Evolutionary conservation across 2,888 invertebrate species (phyloP), one percentile per base, ranked within the genome.

Genomic region (Zhuqinia jingwanae): DNA sequence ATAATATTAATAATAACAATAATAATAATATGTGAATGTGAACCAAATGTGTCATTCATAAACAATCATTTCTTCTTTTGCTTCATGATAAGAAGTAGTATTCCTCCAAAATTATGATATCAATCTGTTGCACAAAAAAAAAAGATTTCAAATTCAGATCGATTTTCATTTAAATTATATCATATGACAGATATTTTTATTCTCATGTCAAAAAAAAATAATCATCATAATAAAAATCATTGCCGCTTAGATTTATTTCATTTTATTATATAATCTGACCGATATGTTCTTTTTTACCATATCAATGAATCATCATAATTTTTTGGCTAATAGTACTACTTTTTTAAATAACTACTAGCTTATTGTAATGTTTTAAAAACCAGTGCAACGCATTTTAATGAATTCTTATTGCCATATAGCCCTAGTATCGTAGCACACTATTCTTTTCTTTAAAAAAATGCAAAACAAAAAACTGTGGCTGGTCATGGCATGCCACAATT

Each of bases 21-120:
- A n/a, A n/a, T n/a, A n/a, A n/a, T n/a, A 63, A 50, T 17, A 60
- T 77, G 60, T 77, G 60, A 63, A 65, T 58, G 45, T 76, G 75
- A 75, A 63, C 82, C 75, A 83, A 60, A 75, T 76, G 63, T 76
- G 82, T 83, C 82, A 83, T 30, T 76, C 82, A 53, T 58, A 79
- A 78, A 79, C 45, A 56, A 75, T 70, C 25, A 45, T 47, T 17
- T 47, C 25, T 17, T 47, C 25, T 68, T 22, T 17, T 70, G 36
- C 15, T 50, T 70, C 10, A 50, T 27, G 45, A 45, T 45, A 22
- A 13, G 20, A n/a, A 36, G 36, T 8, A 6, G 36, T 36, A 36
- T 36, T 36, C 8, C 47, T 25, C 17, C n/a, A 50, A 50, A 15
- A 68, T 20, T 17, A 42, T 45, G 65, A 70, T 50, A 47, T 27